Evolutionary conservation across 2,888 invertebrate genomes (phyloP), one percentile per base, ranked within the genome.

Genomic region (Cephus rjabovi): DNA sequence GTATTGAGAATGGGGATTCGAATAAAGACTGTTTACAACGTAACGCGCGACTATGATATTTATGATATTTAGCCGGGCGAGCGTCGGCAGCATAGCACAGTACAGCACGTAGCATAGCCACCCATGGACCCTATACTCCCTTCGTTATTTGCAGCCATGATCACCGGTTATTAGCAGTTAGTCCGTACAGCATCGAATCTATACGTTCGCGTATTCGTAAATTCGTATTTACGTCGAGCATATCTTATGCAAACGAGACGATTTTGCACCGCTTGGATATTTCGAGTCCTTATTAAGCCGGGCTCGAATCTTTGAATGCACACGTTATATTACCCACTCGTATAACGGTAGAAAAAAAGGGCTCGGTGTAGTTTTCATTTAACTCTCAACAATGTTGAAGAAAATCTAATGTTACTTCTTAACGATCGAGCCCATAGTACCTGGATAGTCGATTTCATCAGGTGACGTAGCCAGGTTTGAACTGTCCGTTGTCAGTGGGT

Each of bases 241-340:
- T 89, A 88, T 88, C 89, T 91, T 91, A 91, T 91, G 91, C 89
- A 91, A 91, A 91, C 90, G 86, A 91, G 90, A 88, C 89, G 90
- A 90, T 91, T 90, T 89, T 88, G 91, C 90, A 87, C 88, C 84
- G 85, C 82, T 9, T 56, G 85, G 87, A 88, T 89, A 88, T 88
- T 89, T 88, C 86, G 89, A 87, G 87, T 90, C 90, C 89, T 90
- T 90, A 90, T 71, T 71, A 71, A 34, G 15, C 71, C 71, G 3
- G 71, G 31, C 31, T 71, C 33, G 71, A 56, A 23, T 56, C 56
- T 56, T 9, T 23, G 56, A 56, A 56, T 56, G 23, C 56, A 2
- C 56, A 9, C 56, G 56, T 56, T 56, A 40, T 15, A 40, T 40
- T 40, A 23, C 23, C 2, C 23, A 9, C 6, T 9, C 23, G 23